A percentile compares a stretch with the other conserved stretches of the same genome.
Evolutionary conservation across 2,797 vertebrate species (phyloP).

Genomic region (Tapera naevia): DNA sequence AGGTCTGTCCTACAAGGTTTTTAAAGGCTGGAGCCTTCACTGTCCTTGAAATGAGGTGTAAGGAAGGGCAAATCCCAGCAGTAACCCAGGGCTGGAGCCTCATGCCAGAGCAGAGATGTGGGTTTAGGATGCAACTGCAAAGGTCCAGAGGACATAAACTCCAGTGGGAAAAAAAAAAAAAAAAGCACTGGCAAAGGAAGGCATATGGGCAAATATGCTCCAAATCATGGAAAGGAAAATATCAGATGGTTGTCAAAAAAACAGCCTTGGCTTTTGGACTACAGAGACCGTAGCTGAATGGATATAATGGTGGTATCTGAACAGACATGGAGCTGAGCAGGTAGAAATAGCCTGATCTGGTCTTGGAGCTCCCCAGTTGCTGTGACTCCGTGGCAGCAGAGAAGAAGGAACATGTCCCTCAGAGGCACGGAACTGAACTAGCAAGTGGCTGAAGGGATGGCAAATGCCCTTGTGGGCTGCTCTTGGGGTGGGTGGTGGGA

Average conservation of each 20-base stretch:
- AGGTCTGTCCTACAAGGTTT: neutral
- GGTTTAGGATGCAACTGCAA: neutral
- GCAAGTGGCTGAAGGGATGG: neutral
- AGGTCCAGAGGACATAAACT: neutral
- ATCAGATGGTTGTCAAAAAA: conserved; percentile 18
- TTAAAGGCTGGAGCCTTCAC: neutral
- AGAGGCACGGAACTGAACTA: neutral
- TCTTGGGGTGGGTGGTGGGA: neutral
- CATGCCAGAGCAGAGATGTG: accelerated
- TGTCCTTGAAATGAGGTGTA: neutral
- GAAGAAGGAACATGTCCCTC: neutral
- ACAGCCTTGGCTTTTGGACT: neutral
- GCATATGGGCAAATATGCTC: neutral
- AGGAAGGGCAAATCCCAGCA: neutral
- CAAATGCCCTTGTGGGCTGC: accelerated
- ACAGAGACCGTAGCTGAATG: neutral
- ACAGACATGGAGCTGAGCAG: accelerated
- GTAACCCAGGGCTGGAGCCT: neutral
- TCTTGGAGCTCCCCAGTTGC: neutral
- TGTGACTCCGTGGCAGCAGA: neutral
- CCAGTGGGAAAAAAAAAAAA: neutral
- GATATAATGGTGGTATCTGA: neutral
- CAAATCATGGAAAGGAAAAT: neutral
- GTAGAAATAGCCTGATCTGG: neutral
- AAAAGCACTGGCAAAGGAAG: neutral